Evolutionary conservation across 2,797 vertebrate species (phyloP).

Genomic region (Sebastes itinus): DNA sequence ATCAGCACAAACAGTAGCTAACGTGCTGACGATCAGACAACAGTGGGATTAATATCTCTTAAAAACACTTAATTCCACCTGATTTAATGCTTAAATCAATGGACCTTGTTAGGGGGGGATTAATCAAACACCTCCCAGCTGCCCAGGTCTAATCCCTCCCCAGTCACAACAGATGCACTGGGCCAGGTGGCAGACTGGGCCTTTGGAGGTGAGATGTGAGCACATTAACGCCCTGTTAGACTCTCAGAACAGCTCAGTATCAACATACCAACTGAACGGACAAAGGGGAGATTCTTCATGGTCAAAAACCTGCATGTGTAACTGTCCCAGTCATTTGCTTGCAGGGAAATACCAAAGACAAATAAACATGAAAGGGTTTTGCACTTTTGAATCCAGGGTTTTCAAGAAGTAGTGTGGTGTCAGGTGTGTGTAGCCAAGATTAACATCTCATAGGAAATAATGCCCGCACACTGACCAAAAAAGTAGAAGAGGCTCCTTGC

Average conservation of each 20-base stretch:
- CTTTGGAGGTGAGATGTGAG: constrained; percentile 27
- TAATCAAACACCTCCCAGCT: constrained; percentile 68
- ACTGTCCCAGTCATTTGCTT: neutral
- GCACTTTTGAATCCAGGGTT: too few relatives aligned
- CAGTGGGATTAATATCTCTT: constrained; percentile 57
- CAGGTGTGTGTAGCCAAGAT: neutral
- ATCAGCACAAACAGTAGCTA: neutral
- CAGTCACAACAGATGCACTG: constrained; percentile 57
- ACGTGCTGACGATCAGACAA: constrained; percentile 56
- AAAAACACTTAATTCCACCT: constrained; percentile 67
- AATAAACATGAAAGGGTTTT: neutral
- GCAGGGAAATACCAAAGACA: neutral
- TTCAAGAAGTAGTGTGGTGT: neutral
- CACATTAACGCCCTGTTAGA: neutral
- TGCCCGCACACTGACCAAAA: neutral
- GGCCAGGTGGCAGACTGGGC: constrained; percentile 40
- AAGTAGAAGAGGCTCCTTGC: neutral
- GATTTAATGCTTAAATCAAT: constrained; percentile 62
- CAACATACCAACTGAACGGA: neutral
- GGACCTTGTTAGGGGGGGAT: constrained; percentile 52
- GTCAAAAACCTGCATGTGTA: neutral
- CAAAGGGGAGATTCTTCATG: neutral
- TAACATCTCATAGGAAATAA: neutral
- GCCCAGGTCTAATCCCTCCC: constrained; percentile 60
- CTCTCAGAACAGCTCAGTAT: neutral